Percentiles rank a stretch among this genome's conserved stretches.
These are phyloP conservation scores for Hybos culiciformis DNA, from an alignment of 2,888 invertebrate species.

Conservation along the genomic window DNA sequence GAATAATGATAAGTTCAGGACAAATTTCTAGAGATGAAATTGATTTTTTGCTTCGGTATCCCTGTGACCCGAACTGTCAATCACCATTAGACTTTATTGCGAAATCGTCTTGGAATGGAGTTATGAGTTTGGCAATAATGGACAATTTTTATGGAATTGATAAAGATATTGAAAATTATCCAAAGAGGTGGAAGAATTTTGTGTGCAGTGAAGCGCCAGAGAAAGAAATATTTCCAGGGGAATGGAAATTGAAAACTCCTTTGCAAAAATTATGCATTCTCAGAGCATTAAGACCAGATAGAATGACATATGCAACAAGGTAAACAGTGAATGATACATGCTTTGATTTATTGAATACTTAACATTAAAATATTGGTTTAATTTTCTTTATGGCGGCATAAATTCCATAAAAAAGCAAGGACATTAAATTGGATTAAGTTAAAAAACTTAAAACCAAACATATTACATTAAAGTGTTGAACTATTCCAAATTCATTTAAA, in stretches of 20 bases:
- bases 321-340: no score
- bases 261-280: conserved; percentile 85
- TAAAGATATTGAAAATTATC: conserved; percentile 81
- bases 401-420: no score
- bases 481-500: no score
- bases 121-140: conserved; percentile 61
- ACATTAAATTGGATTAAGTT: no score
- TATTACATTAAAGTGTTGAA: no score
- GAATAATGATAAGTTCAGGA: conserved; percentile 34
- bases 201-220: conserved; percentile 85
- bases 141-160: conserved; percentile 79
- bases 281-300: conserved; percentile 77
- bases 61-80: conserved; percentile 51
- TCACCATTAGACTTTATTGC: conserved; percentile 76
- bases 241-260: conserved; percentile 86
- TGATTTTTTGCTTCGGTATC: conserved; percentile 80
- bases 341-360: no score
- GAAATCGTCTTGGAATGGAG: conserved; percentile 68
- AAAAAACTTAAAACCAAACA: no score
- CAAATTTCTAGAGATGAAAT: conserved; percentile 65
- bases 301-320: conserved; percentile 85
- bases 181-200: conserved; percentile 86
- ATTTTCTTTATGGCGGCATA: no score
- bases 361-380: no score
- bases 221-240: conserved; percentile 84